A percentile compares a stretch with the other conserved stretches of the same genome.
Evolutionary conservation across 1,140 invertebrate genomes (phyloP).

Genomic region (Pantala flavescens): DNA sequence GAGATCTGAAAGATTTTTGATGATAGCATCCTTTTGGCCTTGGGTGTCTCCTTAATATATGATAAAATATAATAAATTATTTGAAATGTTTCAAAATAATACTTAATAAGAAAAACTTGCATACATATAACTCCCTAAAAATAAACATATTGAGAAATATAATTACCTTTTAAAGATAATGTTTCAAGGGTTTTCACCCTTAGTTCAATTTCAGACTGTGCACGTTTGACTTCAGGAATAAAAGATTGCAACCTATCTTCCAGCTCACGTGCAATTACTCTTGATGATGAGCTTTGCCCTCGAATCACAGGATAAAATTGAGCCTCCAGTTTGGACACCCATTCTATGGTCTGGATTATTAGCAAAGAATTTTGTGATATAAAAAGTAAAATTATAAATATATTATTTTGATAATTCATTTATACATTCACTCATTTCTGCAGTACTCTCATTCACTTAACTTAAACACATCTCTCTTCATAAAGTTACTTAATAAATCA

Average conservation of each 20-base stretch:
- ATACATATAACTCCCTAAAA: too few relatives aligned
- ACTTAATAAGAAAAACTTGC: too few relatives aligned
- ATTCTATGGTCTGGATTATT: slow-evolving; percentile 55
- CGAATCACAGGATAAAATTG: slow-evolving; percentile 68
- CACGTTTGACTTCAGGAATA: slow-evolving; percentile 49
- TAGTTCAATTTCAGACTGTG: slow-evolving; percentile 57
- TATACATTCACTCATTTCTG: too few relatives aligned
- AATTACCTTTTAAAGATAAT: slow-evolving; percentile 37
- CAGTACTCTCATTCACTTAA: too few relatives aligned
- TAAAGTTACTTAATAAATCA: too few relatives aligned
- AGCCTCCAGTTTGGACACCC: slow-evolving; percentile 59
- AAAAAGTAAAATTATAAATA: too few relatives aligned
- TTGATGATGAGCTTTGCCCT: slow-evolving; percentile 43
- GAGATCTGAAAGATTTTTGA: slow-evolving; percentile 49
- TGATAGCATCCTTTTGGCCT: slow-evolving; percentile 42
- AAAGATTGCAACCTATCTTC: slow-evolving; percentile 48
- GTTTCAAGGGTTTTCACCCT: slow-evolving; percentile 53
- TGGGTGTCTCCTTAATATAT: slow-evolving; percentile 32
- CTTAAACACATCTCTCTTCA: too few relatives aligned
- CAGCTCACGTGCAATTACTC: slow-evolving; percentile 46
- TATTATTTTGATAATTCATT: too few relatives aligned
- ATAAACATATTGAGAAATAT: too few relatives aligned
- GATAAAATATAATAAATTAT: slow-evolving; percentile 10
- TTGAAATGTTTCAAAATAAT: too few relatives aligned
- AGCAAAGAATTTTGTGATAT: slow-evolving; percentile 15